Conservation (phyloP, 2,113 vertebrate species). For the Crotalus viridis region DNA sequence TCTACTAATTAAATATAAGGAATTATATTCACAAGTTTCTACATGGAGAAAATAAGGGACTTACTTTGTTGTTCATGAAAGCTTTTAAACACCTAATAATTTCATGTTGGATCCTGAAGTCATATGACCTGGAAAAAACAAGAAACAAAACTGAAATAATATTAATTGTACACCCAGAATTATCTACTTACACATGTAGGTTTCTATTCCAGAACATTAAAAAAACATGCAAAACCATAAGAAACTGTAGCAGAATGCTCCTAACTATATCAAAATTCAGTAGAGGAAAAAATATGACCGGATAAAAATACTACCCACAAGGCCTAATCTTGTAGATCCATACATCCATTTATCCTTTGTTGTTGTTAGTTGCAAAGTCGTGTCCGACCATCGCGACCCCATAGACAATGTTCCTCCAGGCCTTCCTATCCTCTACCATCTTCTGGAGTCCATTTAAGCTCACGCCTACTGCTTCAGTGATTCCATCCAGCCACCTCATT, state of each 20-base stretch:
- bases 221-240: not conserved
- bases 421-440: too few relatives aligned
- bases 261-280: not conserved
- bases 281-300: not conserved
- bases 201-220: not conserved
- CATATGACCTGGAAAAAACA: conserved; percentile 48
- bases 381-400: too few relatives aligned
- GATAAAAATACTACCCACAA: not conserved
- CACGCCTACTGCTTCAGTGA: too few relatives aligned
- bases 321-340: not conserved
- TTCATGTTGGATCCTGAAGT: conserved; percentile 79
- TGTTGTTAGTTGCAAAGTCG: too few relatives aligned
- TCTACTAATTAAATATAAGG: not conserved
- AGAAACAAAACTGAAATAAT: conserved; percentile 8
- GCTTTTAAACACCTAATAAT: conserved; percentile 89
- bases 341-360: not conserved
- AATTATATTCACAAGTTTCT: too few relatives aligned
- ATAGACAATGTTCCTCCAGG: too few relatives aligned
- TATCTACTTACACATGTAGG: not conserved
- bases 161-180: not conserved
- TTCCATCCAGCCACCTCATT: too few relatives aligned
- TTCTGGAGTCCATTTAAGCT: too few relatives aligned
- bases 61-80: conserved; percentile 92
- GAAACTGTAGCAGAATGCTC: not conserved
- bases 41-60: not conserved